Conservation (phyloP, 1,140 invertebrate species). For the Drosophila mauritiana region DNA sequence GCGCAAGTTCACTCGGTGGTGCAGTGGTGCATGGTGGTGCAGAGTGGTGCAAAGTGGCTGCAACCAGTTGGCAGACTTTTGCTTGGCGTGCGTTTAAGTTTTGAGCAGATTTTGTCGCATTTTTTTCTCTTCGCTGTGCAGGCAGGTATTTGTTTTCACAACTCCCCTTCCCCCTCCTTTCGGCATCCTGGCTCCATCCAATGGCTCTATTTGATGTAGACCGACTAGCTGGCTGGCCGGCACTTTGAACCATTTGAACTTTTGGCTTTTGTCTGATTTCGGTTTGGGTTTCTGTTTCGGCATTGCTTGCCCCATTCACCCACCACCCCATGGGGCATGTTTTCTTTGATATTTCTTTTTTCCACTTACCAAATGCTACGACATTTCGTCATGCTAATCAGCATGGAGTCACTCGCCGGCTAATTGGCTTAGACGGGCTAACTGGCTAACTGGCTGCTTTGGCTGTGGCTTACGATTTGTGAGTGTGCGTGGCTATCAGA, state of each 20-base stretch:
- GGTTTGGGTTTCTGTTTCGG: conserved; percentile 5
- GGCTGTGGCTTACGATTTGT: conserved; percentile 23
- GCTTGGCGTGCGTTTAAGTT: conserved; percentile 45
- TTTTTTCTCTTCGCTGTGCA: conserved; percentile 35
- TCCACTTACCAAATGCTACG: conserved; percentile 61
- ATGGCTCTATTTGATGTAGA: conserved; percentile 77
- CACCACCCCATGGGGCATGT: conserved; percentile 59
- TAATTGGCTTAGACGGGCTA: conserved; percentile 64
- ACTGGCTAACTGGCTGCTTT: conserved; percentile 23
- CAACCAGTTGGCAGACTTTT: conserved; percentile 11
- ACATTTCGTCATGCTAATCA: conserved; percentile 81
- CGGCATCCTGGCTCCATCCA: conserved; percentile 38
- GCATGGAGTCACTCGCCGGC: conserved; percentile 61
- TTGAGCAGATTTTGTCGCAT: conserved; percentile 79
- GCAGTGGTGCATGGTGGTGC: conserved; percentile 7
- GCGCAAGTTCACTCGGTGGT: conserved; percentile 57
- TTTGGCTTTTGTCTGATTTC: conserved; percentile 58
- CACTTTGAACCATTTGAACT: conserved; percentile 69
- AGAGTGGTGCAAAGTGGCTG: conserved; percentile 23
- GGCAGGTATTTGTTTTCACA: conserved; percentile 67
- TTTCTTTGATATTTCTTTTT: conserved; percentile 41
- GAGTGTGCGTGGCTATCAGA: conserved; percentile 37
- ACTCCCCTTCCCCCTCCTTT: neutral
- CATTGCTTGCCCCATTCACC: conserved; percentile 43
- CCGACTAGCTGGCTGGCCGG: conserved; percentile 57